These are phyloP conservation scores for Junco hyemalis DNA, from an alignment of 2,113 vertebrate genomes.

Conservation along the genomic window DNA sequence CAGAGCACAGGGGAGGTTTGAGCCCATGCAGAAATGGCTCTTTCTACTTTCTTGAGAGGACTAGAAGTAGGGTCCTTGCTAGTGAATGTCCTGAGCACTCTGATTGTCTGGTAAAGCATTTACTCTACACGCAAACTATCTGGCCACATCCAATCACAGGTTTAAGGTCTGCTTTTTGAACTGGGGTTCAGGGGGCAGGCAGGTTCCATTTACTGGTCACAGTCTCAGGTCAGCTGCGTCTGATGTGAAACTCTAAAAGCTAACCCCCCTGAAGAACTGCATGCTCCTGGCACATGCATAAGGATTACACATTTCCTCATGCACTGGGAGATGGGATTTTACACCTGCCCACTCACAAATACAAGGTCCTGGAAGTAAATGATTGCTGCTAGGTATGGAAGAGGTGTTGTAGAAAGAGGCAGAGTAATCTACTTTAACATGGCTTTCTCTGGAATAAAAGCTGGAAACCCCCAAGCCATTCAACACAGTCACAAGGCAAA, in stretches of 20 bases:
- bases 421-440: neutral
- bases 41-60: neutral
- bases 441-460: neutral
- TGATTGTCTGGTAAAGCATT: neutral
- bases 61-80: neutral
- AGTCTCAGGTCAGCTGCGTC: neutral
- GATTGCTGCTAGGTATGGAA: neutral
- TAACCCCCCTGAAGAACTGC: neutral
- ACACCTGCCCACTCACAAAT: neutral
- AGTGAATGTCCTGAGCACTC: neutral
- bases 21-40: neutral
- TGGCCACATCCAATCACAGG: neutral
- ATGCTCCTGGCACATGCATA: neutral
- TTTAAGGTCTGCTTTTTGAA: neutral
- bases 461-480: neutral
- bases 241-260: neutral
- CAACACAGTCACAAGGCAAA: neutral
- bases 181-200: fast-evolving
- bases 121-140: neutral
- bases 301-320: neutral
- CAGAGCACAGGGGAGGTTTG: neutral
- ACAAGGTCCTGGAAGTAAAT: neutral
- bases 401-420: neutral
- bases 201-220: neutral
- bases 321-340: neutral